A percentile compares a stretch with the other conserved stretches of the same genome.
These are phyloP conservation scores for Volucella zonaria DNA, from an alignment of 2,888 invertebrate species.

Conservation along the genomic window DNA sequence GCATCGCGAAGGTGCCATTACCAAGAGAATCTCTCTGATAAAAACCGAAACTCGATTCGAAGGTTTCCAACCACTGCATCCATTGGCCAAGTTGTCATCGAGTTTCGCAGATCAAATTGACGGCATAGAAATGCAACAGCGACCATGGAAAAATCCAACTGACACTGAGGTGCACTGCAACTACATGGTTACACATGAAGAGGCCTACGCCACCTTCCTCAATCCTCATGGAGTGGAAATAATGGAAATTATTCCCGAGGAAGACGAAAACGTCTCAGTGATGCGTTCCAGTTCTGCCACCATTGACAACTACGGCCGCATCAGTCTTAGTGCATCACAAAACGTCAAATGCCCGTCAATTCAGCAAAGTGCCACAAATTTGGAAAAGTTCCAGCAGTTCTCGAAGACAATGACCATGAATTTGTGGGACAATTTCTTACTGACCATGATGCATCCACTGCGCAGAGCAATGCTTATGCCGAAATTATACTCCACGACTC, in stretches of 20 bases:
- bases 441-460: conserved; percentile 79
- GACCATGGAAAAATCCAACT: conserved; percentile 80
- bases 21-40: conserved; percentile 80
- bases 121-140: conserved; percentile 79
- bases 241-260: conserved; percentile 82
- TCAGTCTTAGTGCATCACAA: conserved; percentile 77
- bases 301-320: conserved; percentile 79
- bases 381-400: conserved; percentile 79
- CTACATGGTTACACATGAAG: conserved; percentile 80
- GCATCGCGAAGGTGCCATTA: conserved; percentile 80
- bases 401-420: conserved; percentile 79
- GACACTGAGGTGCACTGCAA: conserved; percentile 79
- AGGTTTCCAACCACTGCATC: conserved; percentile 76
- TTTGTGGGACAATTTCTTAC: conserved; percentile 79
- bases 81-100: conserved; percentile 78
- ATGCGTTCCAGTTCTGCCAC: conserved; percentile 81
- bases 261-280: conserved; percentile 81
- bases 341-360: conserved; percentile 76
- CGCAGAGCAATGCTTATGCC: conserved; percentile 80
- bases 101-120: conserved; percentile 80
- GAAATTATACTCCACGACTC: conserved; percentile 80
- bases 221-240: conserved; percentile 82
- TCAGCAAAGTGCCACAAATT: conserved; percentile 49
- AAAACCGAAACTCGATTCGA: conserved; percentile 79
- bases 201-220: conserved; percentile 80